Base-by-base conservation (phyloP, 2,888 invertebrate genomes). In the Notodonta ziczac region DNA sequence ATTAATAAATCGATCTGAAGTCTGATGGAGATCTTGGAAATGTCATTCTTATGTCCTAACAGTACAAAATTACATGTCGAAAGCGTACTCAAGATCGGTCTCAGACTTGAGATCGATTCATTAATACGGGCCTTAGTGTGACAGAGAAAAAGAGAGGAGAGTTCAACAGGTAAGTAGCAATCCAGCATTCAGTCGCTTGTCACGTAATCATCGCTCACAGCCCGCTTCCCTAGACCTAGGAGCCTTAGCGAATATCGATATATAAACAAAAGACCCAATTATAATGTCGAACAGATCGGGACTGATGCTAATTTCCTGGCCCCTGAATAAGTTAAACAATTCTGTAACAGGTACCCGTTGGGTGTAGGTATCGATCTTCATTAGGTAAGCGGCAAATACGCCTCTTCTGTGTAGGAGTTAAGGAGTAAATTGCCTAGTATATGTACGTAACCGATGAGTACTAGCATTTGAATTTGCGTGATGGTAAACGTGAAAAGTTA, bases 311-410 rank as follows among this genome's bases (percentile, higher is more conserved):
- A 88, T 88, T 83, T 79, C 71, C 70, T 73, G 69, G 79, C 80
- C 79, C 81, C 82, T 81, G 82, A 86, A 86, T 88, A 86, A 85
- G 86, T 87, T 85, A 81, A 80, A 77, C 81, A 74, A 75, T 78
- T 62, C 73, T 63, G 68, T 67, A 78, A 78, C 79, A 73, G 71
- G 76, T 76, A 67, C 63, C 65, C 59, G 70, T 67, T 58, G 67
- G 53, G 60, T 54, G 24, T 24, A 24, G 24, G 48, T 65, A 68
- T 70, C 61, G 70, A 76, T 69, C 74, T 68, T 68, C 67, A 66
- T 72, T 68, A 67, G 48, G 61, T 63, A 65, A 66, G 63, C 57
- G 60, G 63, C 50, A 60, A 62, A 46, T n/a, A n/a, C 46, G 46
- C n/a, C 42, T 46, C n/a, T n/a, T 5, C 46, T n/a, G 13, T 46